Evolutionary conservation across 2,888 invertebrate genomes (phyloP), one percentile per base, ranked within the genome.

Genomic region (Salpingus planirostris): DNA sequence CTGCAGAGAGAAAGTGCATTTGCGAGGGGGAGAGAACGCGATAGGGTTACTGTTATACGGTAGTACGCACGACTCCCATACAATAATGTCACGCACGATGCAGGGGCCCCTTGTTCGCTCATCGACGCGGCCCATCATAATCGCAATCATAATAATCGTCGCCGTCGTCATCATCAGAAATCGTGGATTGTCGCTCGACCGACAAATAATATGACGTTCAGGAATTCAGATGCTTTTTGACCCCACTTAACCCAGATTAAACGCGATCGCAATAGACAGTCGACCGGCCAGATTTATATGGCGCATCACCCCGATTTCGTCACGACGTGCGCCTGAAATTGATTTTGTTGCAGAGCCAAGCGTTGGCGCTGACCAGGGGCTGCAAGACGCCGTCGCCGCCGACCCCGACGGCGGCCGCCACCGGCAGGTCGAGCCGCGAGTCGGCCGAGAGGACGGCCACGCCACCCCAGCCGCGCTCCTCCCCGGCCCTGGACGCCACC

Each of bases 171-270:
- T 36, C 27, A 24, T 15, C 27, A 29, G 18, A 33, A 36, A 38
- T 38, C 36, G 40, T 36, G 38, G 38, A 29, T 40, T 40, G 36
- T 38, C 42, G 35, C 38, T 45, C 38, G 47, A 43, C 45, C 46
- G 43, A 47, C 47, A 47, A 47, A 45, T 18, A 18, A 18, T 42
- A 47, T 47, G 39, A 52, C 71, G 69, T 71, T 71, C 70, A 72
- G 74, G 74, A 74, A 76, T 75, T 75, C 73, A 73, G 73, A 71
- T 71, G 74, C 71, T 73, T 74, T 74, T 77, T 76, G 76, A 77
- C 76, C 76, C 74, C 76, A 71, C 75, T 77, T 77, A 76, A 77
- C 76, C 76, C 73, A 76, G 76, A 76, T 76, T 76, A 76, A 73
- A 69, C 64, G 66, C 62, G 69, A 49, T 55, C 52, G 47, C 49